Evolutionary conservation across 2,797 vertebrate species (phyloP), one percentile per base, ranked within the genome.

Genomic region (Lepus oiostolus): DNA sequence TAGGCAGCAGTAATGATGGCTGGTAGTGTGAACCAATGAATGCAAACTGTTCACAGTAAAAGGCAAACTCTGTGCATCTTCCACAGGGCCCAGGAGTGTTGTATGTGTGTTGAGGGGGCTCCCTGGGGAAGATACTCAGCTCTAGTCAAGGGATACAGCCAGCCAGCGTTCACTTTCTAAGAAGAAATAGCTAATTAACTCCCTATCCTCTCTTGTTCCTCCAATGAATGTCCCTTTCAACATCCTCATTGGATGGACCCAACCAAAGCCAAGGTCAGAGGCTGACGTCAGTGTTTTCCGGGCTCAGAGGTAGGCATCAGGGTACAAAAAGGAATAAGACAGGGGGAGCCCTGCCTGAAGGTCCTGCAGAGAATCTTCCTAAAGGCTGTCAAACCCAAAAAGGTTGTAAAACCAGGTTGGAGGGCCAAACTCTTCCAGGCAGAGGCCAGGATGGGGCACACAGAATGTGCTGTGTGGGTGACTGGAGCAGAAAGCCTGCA

Each of bases 1-100:
- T 21, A 13, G 26, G 21, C 35, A 58, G 28, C 2, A 5, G 26
- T 13, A 26, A 2, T 32, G 26, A 4, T 42, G 5, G 1, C 0
- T 16, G 22, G 22, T 13, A 8, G 5, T 58, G 1, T 5, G n/a
- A 28, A 26, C 17, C 28, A 4, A 0, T 2, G 13, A 83, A 38
- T 38, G 16, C 28, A 52, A 83, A n/a, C 11, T 13, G 4, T 52
- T 42, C 24, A 42, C 4, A 19, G 12, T 19, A 19, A 42, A 60
- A 52, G 30, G 10, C 26, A 0, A 30, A 24, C 8, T 58, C 19
- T 58, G 16, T 58, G 16, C 54, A 17, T 58, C 54, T 58, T 58
- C 54, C 13, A 4, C 54, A 58, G 19, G 54, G 54, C 54, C 54
- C 19, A 21, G 54, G 54, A 21, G 14, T 58, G 54, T 6, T 58